Percentiles rank a stretch among this genome's conserved stretches.
Conservation (phyloP, 2,797 vertebrate genomes). For the Emydoidea blandingii region DNA sequence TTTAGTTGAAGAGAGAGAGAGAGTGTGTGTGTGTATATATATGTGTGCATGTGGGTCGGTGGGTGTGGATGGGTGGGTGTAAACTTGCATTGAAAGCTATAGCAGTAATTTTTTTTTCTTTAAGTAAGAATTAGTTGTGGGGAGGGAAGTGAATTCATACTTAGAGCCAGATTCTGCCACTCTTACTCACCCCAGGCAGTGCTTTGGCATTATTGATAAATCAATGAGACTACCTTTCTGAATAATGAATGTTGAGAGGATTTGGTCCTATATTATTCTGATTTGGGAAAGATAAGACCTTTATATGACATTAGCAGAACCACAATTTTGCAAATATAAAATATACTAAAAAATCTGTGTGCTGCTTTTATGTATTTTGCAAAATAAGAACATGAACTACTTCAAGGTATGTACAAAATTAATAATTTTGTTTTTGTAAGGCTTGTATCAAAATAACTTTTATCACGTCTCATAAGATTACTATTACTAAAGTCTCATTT, state of each 20-base stretch:
- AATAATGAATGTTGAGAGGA: not conserved
- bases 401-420: not conserved
- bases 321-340: not conserved
- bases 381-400: not conserved
- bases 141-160: not conserved
- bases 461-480: not conserved
- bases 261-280: constrained; percentile 21
- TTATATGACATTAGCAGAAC: not conserved
- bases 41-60: too few relatives aligned
- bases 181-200: not conserved
- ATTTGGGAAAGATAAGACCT: not conserved
- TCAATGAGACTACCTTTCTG: not conserved
- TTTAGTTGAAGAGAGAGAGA: not conserved
- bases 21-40: not conserved
- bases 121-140: not conserved
- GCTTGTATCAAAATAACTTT: not conserved
- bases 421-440: not conserved
- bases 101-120: constrained; percentile 13
- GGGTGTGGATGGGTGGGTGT: not conserved
- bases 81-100: not conserved
- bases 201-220: not conserved
- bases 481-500: not conserved
- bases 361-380: not conserved
- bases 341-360: not conserved
- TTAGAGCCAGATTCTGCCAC: not conserved